Evolutionary conservation across 2,888 invertebrate genomes (phyloP), one percentile per base, ranked within the genome.

Genomic region (Drosophila anomalata): DNA sequence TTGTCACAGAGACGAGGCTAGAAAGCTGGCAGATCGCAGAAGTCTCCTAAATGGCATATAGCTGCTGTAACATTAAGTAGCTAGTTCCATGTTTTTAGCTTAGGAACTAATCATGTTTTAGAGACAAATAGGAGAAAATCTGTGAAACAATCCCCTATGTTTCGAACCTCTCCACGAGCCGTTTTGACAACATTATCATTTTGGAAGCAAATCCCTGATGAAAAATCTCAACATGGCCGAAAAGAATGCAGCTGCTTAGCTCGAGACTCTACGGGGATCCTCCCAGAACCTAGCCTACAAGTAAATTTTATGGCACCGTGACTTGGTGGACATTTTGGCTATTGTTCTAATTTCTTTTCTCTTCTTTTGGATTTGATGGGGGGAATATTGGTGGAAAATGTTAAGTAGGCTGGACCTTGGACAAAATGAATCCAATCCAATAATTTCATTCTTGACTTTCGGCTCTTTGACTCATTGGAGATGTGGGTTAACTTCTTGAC

Each of bases 401-500:
- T 72, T 56, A 79, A 74, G 84, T 71, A 84, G 84, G 75, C 63
- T 72, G 75, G 54, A 75, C 69, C 56, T 29, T 72, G 70, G 54
- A 72, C 67, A 67, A 47, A 47, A 61, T 61, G 41, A 55, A 59
- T 55, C 50, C 68, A 87, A 72, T 66, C 52, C 73, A 76, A 77
- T 81, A 76, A 77, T 85, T 83, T 83, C 87, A 84, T 84, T 65
- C 65, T 65, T 84, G 88, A 87, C 67, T 61, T 33, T 47, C 12
- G 67, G 50, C 59, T 59, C 71, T 29, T 29, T 29, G 29, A 29
- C 29, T 29, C 29, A 9, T 29, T 69, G 66, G 63, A 63, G 59
- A 52, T 75, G 79, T 77, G 77, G 73, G 70, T 75, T 86, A 79
- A 80, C 84, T 78, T 78, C 76, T 81, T 87, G 84, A 85, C 87